phyloP scores from a whole-genome alignment of 2,113 vertebrate species.

The Malurus alboscapulatus region DNA sequence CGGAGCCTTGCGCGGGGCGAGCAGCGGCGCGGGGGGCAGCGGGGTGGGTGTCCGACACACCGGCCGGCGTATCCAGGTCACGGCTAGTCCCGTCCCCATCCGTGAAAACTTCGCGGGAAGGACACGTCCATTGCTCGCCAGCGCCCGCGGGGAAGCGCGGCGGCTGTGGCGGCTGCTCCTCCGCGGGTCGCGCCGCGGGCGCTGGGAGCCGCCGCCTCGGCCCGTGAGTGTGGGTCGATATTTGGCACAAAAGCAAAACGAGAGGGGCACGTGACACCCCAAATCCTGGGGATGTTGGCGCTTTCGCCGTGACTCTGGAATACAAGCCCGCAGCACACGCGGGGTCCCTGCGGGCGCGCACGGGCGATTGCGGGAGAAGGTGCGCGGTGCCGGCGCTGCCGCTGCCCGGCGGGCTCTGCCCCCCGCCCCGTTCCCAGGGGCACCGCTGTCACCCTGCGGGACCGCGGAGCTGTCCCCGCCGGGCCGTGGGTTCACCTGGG shows the following conservation, averaged over 20 bases:
- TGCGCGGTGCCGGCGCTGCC: neutral
- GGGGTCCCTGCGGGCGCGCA: neutral
- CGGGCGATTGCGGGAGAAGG: neutral
- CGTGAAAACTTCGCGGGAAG: conserved; percentile 68
- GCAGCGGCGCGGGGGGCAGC: neutral
- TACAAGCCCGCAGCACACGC: neutral
- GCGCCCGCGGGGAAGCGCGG: neutral
- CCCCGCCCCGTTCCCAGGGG: neutral
- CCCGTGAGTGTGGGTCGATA: conserved; percentile 10
- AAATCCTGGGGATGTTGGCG: neutral
- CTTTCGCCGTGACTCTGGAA: neutral
- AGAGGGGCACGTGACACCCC: conserved; percentile 32
- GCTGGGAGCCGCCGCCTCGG: neutral
- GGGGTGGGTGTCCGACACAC: neutral
- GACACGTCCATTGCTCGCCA: conserved; percentile 46
- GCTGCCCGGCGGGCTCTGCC: neutral
- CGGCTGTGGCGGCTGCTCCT: neutral
- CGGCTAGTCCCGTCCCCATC: conserved; percentile 24
- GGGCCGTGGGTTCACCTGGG: neutral
- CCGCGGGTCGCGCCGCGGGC: neutral
- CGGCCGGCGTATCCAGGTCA: conserved; percentile 53
- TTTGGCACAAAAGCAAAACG: neutral
- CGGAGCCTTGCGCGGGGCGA: conserved; percentile 23
- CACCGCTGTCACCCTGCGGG: neutral
- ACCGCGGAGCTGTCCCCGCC: neutral